Percentiles rank a stretch among this genome's conserved stretches.
These are phyloP conservation scores for Neocrepidodera transversa DNA, from an alignment of 2,888 invertebrate genomes.

Conservation along the genomic window DNA sequence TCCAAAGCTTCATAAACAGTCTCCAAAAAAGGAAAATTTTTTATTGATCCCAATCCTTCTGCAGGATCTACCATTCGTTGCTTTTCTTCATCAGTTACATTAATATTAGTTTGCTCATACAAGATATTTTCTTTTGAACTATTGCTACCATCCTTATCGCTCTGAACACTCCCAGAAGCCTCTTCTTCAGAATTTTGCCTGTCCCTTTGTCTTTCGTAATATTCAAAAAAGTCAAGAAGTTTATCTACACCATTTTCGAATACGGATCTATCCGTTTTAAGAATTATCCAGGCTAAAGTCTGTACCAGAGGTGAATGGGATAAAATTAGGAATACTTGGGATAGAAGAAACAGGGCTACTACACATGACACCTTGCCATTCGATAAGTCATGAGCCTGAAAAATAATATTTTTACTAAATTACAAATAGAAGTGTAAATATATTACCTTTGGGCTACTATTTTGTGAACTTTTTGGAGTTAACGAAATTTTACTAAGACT, in stretches of 20 bases:
- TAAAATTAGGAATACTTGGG: slow-evolving; percentile 94
- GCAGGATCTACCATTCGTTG: slow-evolving; percentile 60
- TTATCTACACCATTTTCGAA: slow-evolving; percentile 58
- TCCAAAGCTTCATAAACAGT: slow-evolving; percentile 87
- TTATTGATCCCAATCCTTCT: slow-evolving; percentile 57
- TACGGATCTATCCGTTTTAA: slow-evolving; percentile 74
- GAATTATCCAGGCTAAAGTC: slow-evolving; percentile 86
- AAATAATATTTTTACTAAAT: background rate
- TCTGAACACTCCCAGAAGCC: slow-evolving; percentile 36
- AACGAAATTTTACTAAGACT: slow-evolving; percentile 43
- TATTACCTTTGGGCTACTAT: slow-evolving; percentile 50
- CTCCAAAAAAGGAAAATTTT: slow-evolving; percentile 83
- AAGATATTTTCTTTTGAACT: slow-evolving; percentile 52
- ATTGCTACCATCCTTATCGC: slow-evolving; percentile 46
- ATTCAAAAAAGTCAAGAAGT: slow-evolving; percentile 49
- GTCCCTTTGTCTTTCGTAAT: slow-evolving; percentile 52
- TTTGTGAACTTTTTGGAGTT: slow-evolving; percentile 35
- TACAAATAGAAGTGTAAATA: background rate
- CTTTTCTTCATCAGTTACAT: slow-evolving; percentile 95
- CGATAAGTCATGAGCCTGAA: slow-evolving; percentile 39
- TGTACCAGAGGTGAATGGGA: slow-evolving; percentile 90
- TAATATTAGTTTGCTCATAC: slow-evolving; percentile 76
- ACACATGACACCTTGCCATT: slow-evolving; percentile 81
- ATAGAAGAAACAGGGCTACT: slow-evolving; percentile 88
- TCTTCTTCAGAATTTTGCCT: slow-evolving; percentile 42